Conservation (phyloP, 2,888 invertebrate species). For the Synergus itoensis region DNA sequence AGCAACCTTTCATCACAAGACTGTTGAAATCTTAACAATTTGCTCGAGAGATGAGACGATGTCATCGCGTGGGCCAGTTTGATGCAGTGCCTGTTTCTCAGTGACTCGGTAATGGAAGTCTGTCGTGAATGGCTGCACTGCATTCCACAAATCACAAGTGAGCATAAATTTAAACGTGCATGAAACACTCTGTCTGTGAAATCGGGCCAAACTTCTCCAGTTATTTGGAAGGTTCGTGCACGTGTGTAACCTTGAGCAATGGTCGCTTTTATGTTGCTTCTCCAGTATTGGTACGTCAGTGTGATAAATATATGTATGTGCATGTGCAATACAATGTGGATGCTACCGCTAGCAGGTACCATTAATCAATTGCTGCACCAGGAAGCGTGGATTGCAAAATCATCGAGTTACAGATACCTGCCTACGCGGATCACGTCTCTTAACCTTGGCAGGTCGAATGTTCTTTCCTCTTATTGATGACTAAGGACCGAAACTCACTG, state of each 20-base stretch:
- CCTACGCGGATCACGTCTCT: slow-evolving; percentile 55
- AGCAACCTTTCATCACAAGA: neutral
- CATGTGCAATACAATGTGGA: neutral
- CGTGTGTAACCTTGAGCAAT: slow-evolving; percentile 30
- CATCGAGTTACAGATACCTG: slow-evolving; percentile 66
- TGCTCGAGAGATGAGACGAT: slow-evolving; percentile 3
- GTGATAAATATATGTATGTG: neutral
- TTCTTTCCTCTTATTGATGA: slow-evolving; percentile 52
- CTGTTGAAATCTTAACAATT: neutral
- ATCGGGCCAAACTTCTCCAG: slow-evolving; percentile 4
- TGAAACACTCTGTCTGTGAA: slow-evolving; percentile 24
- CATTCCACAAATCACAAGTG: slow-evolving; percentile 40
- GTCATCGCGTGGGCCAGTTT: slow-evolving; percentile 22
- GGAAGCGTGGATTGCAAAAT: slow-evolving; percentile 70
- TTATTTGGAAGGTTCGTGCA: slow-evolving; percentile 13
- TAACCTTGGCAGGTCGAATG: slow-evolving; percentile 67
- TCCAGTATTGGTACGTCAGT: neutral
- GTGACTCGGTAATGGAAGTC: slow-evolving; percentile 40
- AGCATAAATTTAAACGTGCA: slow-evolving; percentile 38
- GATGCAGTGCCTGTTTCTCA: slow-evolving; percentile 28
- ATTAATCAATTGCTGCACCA: slow-evolving; percentile 70
- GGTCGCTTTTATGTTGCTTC: slow-evolving; percentile 26
- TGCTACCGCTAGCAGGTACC: slow-evolving; percentile 55
- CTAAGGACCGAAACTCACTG: slow-evolving; percentile 6
- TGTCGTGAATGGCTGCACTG: slow-evolving; percentile 26